These are phyloP conservation scores for Synanthedon vespiformis DNA, from an alignment of 2,888 invertebrate species.

Conservation along the genomic window DNA sequence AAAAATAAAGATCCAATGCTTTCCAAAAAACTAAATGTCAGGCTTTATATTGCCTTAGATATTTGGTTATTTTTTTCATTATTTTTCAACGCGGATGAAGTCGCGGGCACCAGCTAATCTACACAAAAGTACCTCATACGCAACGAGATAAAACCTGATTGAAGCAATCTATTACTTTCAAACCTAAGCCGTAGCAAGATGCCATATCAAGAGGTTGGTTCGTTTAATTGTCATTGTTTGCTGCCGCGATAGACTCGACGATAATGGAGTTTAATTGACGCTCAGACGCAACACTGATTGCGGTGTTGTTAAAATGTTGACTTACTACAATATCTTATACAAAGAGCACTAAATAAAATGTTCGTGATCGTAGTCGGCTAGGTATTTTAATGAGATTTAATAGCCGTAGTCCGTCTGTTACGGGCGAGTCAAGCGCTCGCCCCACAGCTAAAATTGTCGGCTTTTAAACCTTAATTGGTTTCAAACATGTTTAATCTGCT, in stretches of 20 bases:
- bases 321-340: conserved; percentile 42
- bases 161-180: too few species aligned
- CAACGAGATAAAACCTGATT: too few species aligned
- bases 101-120: too few species aligned
- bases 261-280: conserved; percentile 55
- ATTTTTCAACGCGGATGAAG: too few species aligned
- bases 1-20: too few species aligned
- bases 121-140: too few species aligned
- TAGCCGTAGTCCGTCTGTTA: conserved; percentile 27
- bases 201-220: conserved; percentile 7
- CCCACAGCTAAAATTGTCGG: conserved; percentile 37
- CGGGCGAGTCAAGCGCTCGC: conserved; percentile 18
- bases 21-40: too few species aligned
- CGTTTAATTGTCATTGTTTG: conserved; percentile 22
- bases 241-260: conserved; percentile 33
- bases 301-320: conserved; percentile 33
- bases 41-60: too few species aligned
- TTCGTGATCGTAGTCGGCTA: conserved; percentile 48
- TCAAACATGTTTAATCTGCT: conserved; percentile 53
- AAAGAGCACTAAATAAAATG: conserved; percentile 43
- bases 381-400: conserved; percentile 61
- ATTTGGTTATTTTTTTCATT: too few species aligned
- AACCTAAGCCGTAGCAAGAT: conserved; percentile 4
- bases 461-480: conserved; percentile 57
- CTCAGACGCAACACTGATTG: conserved; percentile 43